phyloP scores from a whole-genome alignment of 2,797 vertebrate genomes.

The Myripristis jacobus region DNA sequence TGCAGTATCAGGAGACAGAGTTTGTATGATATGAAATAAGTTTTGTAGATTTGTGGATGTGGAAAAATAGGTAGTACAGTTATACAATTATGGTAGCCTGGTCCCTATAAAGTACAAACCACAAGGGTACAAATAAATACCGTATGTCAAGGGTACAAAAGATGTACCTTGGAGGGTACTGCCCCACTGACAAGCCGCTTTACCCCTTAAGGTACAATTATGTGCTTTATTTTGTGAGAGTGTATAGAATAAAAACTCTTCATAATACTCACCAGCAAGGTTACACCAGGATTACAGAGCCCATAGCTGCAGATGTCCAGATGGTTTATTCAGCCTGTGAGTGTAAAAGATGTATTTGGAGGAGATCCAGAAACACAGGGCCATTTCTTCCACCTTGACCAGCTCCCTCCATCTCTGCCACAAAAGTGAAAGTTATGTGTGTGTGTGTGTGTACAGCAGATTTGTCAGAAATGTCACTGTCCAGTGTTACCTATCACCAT shows the following conservation, averaged over 20 bases:
- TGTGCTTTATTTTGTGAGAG: too few relatives aligned
- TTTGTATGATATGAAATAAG: too few relatives aligned
- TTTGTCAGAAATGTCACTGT: conserved; percentile 41
- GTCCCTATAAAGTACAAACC: too few relatives aligned
- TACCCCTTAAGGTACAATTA: too few relatives aligned
- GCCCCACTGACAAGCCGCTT: too few relatives aligned
- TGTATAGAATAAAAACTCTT: background rate
- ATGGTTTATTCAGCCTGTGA: conserved; percentile 6
- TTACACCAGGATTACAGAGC: conserved; percentile 25
- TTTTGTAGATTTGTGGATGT: too few relatives aligned
- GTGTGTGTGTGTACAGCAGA: conserved; percentile 16
- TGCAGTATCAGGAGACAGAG: too few relatives aligned
- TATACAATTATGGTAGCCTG: too few relatives aligned
- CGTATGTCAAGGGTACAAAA: too few relatives aligned
- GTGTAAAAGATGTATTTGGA: conserved; percentile 31
- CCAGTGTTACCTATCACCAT: conserved; percentile 33
- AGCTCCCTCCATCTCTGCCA: conserved; percentile 47
- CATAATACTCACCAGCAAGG: conserved; percentile 52
- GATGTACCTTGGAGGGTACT: too few relatives aligned
- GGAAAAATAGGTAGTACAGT: too few relatives aligned
- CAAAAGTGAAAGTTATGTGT: conserved; percentile 16
- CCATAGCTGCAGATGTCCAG: conserved; percentile 51
- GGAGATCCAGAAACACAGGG: conserved; percentile 32
- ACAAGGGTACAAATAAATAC: too few relatives aligned
- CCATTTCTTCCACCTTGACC: conserved; percentile 24